Evolutionary conservation across 2,888 invertebrate genomes (phyloP).

Genomic region (Limnephilus marmoratus): DNA sequence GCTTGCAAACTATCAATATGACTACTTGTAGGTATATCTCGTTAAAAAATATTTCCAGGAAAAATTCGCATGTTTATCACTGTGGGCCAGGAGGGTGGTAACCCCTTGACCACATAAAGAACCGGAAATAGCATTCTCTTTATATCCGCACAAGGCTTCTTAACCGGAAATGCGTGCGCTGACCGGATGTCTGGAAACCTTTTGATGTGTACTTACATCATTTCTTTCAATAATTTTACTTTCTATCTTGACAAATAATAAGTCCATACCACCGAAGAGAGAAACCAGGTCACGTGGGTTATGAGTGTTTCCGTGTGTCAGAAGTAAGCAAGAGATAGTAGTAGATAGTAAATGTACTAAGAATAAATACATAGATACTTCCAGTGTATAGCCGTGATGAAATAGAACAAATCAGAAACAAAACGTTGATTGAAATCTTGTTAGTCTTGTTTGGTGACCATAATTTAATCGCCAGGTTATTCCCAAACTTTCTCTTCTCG

Average conservation of each 20-base stretch:
- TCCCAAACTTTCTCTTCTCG: no score
- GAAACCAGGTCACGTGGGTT: background rate
- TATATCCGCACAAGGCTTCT: constrained; percentile 14
- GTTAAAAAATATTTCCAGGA: background rate
- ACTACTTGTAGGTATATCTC: background rate
- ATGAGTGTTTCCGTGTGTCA: no score
- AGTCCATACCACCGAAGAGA: background rate
- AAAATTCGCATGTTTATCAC: background rate
- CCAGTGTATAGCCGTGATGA: no score
- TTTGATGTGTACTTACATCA: background rate
- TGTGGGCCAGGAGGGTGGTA: background rate
- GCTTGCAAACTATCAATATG: no score
- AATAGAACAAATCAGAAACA: no score
- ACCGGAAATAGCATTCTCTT: constrained; percentile 11
- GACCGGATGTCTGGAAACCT: constrained; percentile 20
- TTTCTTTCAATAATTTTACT: background rate
- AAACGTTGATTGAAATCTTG: no score
- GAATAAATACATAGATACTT: no score
- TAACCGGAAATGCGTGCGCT: constrained; percentile 5
- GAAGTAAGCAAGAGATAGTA: no score
- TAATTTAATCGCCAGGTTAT: no score
- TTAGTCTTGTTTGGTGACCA: no score
- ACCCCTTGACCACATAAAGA: constrained; percentile 19
- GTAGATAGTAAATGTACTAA: no score
- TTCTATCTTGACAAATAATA: background rate